Evolutionary conservation across 2,888 invertebrate species (phyloP).

Genomic region (Lordiphosa fenestrarum): DNA sequence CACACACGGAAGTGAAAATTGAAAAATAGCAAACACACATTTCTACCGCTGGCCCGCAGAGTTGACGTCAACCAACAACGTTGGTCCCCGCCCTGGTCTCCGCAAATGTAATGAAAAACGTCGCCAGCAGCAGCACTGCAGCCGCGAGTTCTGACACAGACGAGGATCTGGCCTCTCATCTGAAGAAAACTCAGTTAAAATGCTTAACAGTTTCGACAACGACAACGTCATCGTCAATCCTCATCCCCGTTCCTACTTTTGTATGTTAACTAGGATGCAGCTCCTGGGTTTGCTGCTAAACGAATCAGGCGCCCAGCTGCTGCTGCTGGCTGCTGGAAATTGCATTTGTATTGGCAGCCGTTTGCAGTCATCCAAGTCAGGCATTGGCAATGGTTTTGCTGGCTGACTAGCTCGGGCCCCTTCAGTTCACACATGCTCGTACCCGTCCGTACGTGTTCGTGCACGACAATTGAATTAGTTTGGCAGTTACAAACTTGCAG

Average conservation of each 20-base stretch:
- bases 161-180: conserved; percentile 20
- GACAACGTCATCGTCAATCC: conserved; percentile 26
- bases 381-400: conserved; percentile 44
- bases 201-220: conserved; percentile 61
- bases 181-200: conserved; percentile 67
- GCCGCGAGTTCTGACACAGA: conserved; percentile 12
- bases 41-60: conserved; percentile 37
- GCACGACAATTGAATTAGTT: conserved; percentile 75
- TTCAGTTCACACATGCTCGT: conserved; percentile 19
- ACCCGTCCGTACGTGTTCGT: conserved; percentile 21
- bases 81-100: conserved; percentile 3
- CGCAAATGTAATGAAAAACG: conserved; percentile 68
- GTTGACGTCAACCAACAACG: conserved; percentile 14
- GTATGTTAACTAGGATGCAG: conserved; percentile 29
- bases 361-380: too few relatives aligned
- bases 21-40: conserved; percentile 71
- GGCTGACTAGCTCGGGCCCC: conserved; percentile 52
- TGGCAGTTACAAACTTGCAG: conserved; percentile 35
- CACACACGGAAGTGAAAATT: conserved; percentile 65
- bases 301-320: conserved; percentile 72
- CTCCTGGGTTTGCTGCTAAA: conserved; percentile 40
- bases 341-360: conserved; percentile 71
- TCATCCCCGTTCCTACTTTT: conserved; percentile 8
- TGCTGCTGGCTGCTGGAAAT: conserved; percentile 59
- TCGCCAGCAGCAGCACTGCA: conserved; percentile 46